Evolutionary conservation across 1,140 invertebrate species (phyloP).

Genomic region (Drosophila suzukii): DNA sequence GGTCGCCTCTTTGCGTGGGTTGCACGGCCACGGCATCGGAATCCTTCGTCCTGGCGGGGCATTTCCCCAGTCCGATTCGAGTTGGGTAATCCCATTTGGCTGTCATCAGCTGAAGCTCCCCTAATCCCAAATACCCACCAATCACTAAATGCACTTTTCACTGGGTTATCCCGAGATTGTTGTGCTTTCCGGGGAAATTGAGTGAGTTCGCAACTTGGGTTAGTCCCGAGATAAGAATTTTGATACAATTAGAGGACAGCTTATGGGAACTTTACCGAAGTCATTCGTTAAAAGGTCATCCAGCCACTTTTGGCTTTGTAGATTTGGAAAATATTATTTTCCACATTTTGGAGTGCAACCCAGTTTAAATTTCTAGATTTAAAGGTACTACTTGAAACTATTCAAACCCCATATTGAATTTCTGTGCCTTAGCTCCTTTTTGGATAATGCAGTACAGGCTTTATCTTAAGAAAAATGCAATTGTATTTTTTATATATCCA

Average conservation of each 20-base stretch:
- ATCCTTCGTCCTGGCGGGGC: conserved; percentile 5
- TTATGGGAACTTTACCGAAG: neutral
- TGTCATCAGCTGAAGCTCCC: conserved; percentile 39
- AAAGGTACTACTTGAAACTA: too few relatives aligned
- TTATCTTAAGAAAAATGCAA: too few relatives aligned
- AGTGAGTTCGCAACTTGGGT: conserved; percentile 7
- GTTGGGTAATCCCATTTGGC: conserved; percentile 57
- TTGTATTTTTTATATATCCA: too few relatives aligned
- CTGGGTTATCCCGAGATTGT: conserved; percentile 7
- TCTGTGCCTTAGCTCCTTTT: too few relatives aligned
- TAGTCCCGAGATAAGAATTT: neutral
- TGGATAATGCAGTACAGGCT: too few relatives aligned
- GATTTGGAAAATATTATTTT: too few relatives aligned
- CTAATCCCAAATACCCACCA: conserved; percentile 13
- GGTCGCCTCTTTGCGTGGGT: conserved; percentile 28
- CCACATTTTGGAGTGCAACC: neutral
- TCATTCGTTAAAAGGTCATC: neutral
- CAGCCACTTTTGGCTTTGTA: neutral
- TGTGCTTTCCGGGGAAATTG: conserved; percentile 9
- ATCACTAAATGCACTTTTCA: conserved; percentile 25
- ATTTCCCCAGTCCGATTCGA: conserved; percentile 44
- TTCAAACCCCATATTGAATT: too few relatives aligned
- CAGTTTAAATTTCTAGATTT: too few relatives aligned
- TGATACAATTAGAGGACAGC: neutral
- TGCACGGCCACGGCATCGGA: conserved; percentile 7